phyloP scores from a whole-genome alignment of 2,797 vertebrate genomes.

The Telmatherina bonti region DNA sequence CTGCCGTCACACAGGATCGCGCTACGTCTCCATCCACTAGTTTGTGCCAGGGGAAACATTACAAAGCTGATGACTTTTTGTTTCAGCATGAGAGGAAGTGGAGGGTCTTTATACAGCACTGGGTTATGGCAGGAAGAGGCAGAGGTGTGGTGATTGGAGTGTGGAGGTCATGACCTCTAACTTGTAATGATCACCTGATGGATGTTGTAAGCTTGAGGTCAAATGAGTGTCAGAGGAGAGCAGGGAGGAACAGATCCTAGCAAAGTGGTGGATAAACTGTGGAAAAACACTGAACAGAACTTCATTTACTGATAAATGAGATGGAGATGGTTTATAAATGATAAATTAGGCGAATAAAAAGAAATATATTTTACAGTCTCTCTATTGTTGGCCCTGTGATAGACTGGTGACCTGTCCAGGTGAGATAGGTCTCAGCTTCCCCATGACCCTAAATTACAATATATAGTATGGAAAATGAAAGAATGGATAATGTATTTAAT shows the following conservation, averaged over 20 bases:
- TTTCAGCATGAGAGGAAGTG: constrained; percentile 50
- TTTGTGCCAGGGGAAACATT: constrained; percentile 59
- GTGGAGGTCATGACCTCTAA: constrained; percentile 73
- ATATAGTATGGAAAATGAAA: neutral
- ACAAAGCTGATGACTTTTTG: constrained; percentile 42
- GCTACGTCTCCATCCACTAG: constrained; percentile 69
- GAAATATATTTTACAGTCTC: neutral
- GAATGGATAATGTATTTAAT: neutral
- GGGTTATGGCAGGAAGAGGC: constrained; percentile 61
- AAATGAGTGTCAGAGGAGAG: constrained; percentile 67
- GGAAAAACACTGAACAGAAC: constrained; percentile 4
- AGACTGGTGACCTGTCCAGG: neutral
- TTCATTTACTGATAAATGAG: neutral
- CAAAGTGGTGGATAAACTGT: neutral
- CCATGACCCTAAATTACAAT: too few relatives aligned
- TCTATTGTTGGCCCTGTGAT: neutral
- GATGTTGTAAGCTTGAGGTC: constrained; percentile 76
- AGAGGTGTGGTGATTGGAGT: constrained; percentile 72
- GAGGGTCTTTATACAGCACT: constrained; percentile 33
- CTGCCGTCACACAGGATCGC: constrained; percentile 66
- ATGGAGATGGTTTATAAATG: neutral
- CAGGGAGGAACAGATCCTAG: constrained; percentile 31
- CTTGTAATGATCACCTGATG: constrained; percentile 84
- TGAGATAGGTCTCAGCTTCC: neutral
- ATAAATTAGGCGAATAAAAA: neutral